Base-by-base conservation (phyloP, 1,140 invertebrate species). In the Panonychus citri region DNA sequence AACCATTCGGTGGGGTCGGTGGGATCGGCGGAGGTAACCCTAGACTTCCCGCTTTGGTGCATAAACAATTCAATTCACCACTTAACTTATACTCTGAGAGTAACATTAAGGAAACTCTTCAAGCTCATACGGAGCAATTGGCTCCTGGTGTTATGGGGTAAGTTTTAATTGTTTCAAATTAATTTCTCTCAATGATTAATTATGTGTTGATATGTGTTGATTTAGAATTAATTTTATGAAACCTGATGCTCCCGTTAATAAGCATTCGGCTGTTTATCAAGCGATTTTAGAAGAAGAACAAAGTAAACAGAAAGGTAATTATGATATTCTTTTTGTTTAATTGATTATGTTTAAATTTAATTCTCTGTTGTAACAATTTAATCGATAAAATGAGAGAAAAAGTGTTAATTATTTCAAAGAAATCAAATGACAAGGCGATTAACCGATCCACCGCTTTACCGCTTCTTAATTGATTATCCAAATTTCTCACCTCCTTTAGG, bases 21-120 rank as follows among this genome's bases (percentile, higher is more conserved):
- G n/a, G n/a, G n/a, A n/a, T n/a, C n/a, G n/a, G n/a, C n/a, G n/a
- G 30, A 34, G 30, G 30, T 7, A 53, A 56, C 17, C 53, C 39
- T n/a, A 53, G 10, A 34, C 42, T 80, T 83, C 60, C 85, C 65
- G 81, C 82, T 63, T 79, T 94, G 62, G 85, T 91, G 49, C 91
- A 93, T 73, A 89, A 91, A 69, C 89, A 94, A 72, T 95, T 91
- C 75, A 96, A 96, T 72, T 83, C 82, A 39, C 91, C 91, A 27
- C 81, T 93, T 60, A 83, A 82, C 58, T 79, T 95, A 62, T 96
- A 95, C 75, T 93, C 87, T 65, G 87, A 91, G 69, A 81, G 90
- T 70, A 88, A 83, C 53, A 91, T 95, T 64, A 86, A 86, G 42
- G 85, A 93, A 69, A 91, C 89, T 2, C 77, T 94, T 30, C 82